Evolutionary conservation across 2,113 vertebrate species (phyloP).

Genomic region (Xiphias gladius): DNA sequence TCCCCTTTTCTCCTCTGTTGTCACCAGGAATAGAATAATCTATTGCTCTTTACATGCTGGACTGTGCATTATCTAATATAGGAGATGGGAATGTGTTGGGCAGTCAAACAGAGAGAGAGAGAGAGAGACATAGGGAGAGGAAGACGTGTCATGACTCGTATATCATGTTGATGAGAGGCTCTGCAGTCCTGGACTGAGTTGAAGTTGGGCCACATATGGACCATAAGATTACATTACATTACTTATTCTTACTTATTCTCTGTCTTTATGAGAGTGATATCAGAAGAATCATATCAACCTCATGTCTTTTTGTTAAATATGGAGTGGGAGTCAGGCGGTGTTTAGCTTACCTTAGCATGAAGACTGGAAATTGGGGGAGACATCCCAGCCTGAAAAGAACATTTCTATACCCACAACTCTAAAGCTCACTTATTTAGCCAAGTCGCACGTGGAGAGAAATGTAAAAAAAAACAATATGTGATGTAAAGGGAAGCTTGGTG

Average conservation of each 20-base stretch:
- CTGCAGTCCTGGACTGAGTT: conserved; percentile 59
- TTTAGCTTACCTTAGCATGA: neutral
- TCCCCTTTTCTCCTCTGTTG: conserved; percentile 63
- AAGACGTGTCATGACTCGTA: conserved; percentile 59
- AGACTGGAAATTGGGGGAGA: neutral
- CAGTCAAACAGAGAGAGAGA: conserved; percentile 54
- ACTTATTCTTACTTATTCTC: conserved; percentile 13
- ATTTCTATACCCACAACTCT: neutral
- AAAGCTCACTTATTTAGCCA: neutral
- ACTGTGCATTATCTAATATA: conserved; percentile 76
- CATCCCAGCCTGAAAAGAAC: neutral
- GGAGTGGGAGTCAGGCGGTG: neutral
- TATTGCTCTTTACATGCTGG: conserved; percentile 71
- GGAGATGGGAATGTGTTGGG: conserved; percentile 68
- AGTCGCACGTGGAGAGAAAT: neutral
- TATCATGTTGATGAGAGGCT: conserved; percentile 69
- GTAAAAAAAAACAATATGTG: no score
- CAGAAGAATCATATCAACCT: neutral
- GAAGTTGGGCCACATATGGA: conserved; percentile 53
- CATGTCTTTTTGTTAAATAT: neutral
- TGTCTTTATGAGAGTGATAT: neutral
- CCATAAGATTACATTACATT: conserved; percentile 9
- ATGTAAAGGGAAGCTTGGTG: no score
- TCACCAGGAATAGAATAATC: conserved; percentile 74
- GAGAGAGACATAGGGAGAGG: conserved; percentile 33